Percentiles rank a stretch among this genome's conserved stretches.
These are phyloP conservation scores for Ormyrus pomaceus DNA, from an alignment of 2,888 invertebrate species.

Conservation along the genomic window DNA sequence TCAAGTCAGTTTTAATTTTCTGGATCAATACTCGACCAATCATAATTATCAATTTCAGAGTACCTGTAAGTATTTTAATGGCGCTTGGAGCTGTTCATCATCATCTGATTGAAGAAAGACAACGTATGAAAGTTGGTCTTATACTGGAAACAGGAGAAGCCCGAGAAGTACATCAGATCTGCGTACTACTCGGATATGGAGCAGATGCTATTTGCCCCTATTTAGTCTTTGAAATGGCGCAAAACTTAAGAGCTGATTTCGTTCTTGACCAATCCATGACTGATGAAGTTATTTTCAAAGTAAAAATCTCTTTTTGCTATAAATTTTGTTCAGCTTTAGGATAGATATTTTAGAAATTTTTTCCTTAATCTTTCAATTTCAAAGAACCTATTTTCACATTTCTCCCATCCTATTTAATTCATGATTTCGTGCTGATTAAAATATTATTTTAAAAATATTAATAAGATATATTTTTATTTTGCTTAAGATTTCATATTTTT, in stretches of 20 bases:
- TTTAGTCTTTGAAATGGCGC: conserved; percentile 94
- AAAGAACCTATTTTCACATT: background rate
- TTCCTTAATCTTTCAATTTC: conserved; percentile 58
- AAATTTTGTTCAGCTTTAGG: too few relatives aligned
- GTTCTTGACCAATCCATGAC: conserved; percentile 86
- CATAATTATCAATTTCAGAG: conserved; percentile 69
- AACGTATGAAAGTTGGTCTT: conserved; percentile 96
- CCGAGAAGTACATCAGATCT: conserved; percentile 96
- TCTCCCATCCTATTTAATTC: conserved; percentile 29
- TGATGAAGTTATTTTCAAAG: conserved; percentile 88
- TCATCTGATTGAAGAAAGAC: conserved; percentile 93
- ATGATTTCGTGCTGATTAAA: conserved; percentile 42
- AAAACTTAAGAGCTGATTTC: conserved; percentile 89
- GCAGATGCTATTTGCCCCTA: conserved; percentile 99
- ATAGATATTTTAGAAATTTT: conserved; percentile 7
- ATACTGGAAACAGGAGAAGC: conserved; percentile 98
- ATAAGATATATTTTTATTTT: conserved; percentile 19
- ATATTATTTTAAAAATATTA: conserved; percentile 40
- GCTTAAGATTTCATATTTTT: conserved; percentile 12
- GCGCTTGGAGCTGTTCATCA: conserved; percentile 97
- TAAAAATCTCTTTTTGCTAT: conserved; percentile 58
- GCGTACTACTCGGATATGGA: conserved; percentile 96
- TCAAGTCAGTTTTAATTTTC: background rate
- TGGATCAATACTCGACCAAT: background rate
- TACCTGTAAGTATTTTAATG: conserved; percentile 88